Percentiles rank a stretch among this genome's conserved stretches.
Conservation (phyloP, 1,140 invertebrate genomes). For the Bombus sylvicola region DNA sequence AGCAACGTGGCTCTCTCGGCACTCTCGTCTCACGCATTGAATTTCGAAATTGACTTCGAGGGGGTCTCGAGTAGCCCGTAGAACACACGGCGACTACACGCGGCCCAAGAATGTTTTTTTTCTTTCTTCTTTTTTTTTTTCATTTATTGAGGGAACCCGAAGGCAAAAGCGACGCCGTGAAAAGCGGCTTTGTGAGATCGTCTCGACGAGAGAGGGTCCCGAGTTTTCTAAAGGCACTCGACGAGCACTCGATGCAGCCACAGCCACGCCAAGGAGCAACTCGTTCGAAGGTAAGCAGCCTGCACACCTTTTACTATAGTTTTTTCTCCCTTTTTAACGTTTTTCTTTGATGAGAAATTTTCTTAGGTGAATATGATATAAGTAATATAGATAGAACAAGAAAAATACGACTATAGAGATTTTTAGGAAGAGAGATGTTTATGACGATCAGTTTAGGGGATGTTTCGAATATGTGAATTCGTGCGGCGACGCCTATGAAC, state of each 20-base stretch:
- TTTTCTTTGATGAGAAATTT: background rate
- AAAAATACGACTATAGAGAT: background rate
- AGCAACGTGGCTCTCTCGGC: conserved; percentile 10
- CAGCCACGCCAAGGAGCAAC: conserved; percentile 31
- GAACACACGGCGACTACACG: conserved; percentile 39
- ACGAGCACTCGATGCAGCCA: conserved; percentile 61
- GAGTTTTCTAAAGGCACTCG: conserved; percentile 70
- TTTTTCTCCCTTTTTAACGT: conserved; percentile 10
- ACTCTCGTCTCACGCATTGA: conserved; percentile 32
- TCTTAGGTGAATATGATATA: background rate
- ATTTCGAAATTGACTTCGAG: conserved; percentile 58
- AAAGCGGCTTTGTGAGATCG: conserved; percentile 63
- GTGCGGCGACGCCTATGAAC: background rate
- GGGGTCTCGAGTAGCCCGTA: conserved; percentile 54
- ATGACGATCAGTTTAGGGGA: background rate
- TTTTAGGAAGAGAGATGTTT: background rate
- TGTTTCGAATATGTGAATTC: background rate
- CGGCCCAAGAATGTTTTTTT: conserved; percentile 41
- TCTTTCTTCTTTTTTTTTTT: conserved; percentile 7
- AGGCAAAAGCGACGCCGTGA: conserved; percentile 59
- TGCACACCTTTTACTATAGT: background rate
- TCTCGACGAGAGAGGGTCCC: conserved; percentile 25
- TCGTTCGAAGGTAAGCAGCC: conserved; percentile 43
- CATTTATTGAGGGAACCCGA: conserved; percentile 47
- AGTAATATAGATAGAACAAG: no score